Conservation (phyloP, 2,888 invertebrate species). For the Calameuta idolon region DNA sequence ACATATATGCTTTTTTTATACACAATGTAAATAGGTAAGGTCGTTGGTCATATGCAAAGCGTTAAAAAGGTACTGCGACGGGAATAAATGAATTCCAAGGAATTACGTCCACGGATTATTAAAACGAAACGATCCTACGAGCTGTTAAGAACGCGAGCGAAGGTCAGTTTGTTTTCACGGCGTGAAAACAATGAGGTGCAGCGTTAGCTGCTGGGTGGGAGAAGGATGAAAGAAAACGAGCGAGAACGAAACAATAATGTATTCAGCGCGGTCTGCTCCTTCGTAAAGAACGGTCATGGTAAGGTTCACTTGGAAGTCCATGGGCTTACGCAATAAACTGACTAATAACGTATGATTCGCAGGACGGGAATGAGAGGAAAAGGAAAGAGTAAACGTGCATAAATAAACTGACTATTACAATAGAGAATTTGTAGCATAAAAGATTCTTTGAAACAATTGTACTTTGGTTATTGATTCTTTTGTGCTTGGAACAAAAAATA, state of each 20-base stretch:
- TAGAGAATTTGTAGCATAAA: not conserved
- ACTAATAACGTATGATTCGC: not conserved
- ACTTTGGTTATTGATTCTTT: not conserved
- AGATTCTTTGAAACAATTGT: not conserved
- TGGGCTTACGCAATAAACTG: not conserved
- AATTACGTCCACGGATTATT: not conserved
- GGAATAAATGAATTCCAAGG: not conserved
- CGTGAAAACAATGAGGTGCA: not conserved
- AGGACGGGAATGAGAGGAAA: not conserved
- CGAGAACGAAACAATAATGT: not conserved
- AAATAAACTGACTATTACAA: not conserved
- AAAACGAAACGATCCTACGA: not conserved
- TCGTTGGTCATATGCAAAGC: not conserved
- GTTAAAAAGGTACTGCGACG: not conserved
- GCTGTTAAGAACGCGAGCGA: not conserved
- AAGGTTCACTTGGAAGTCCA: not conserved
- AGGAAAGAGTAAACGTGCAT: not conserved
- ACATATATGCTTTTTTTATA: not conserved
- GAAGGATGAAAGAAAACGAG: not conserved
- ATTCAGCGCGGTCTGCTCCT: not conserved
- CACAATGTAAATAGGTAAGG: not conserved
- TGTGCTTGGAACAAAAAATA: not conserved
- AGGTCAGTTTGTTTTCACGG: not conserved
- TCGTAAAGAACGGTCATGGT: not conserved
- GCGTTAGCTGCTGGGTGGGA: not conserved